Conservation (phyloP, 2,888 invertebrate genomes). For the Drosophila barbarae region DNA sequence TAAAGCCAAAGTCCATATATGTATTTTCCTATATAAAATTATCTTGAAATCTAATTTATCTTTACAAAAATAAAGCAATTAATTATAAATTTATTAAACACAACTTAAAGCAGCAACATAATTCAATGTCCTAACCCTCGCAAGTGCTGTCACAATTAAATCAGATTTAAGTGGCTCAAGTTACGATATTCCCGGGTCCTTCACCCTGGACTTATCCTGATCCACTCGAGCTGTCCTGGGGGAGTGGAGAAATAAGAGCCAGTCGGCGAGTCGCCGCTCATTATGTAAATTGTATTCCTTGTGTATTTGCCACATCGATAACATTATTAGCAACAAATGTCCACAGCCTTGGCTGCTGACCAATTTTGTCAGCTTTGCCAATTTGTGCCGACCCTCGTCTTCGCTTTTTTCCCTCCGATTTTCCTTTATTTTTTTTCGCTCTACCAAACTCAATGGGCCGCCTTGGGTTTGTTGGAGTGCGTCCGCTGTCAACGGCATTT, state of each 20-base stretch:
- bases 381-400: slow-evolving; percentile 65
- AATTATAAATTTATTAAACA: neutral
- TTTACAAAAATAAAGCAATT: too few relatives aligned
- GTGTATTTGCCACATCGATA: slow-evolving; percentile 64
- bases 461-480: slow-evolving; percentile 40
- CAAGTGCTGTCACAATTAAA: slow-evolving; percentile 3
- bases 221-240: slow-evolving; percentile 11
- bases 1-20: too few relatives aligned
- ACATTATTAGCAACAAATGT: slow-evolving; percentile 71
- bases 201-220: slow-evolving; percentile 10
- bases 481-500: slow-evolving; percentile 74
- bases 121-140: neutral
- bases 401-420: slow-evolving; percentile 15
- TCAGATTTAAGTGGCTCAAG: slow-evolving; percentile 11
- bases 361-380: slow-evolving; percentile 62
- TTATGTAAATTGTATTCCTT: slow-evolving; percentile 46
- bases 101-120: neutral
- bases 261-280: slow-evolving; percentile 14
- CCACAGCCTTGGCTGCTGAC: slow-evolving; percentile 34
- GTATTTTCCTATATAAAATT: too few relatives aligned
- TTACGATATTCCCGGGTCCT: neutral
- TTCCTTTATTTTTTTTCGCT: slow-evolving; percentile 9
- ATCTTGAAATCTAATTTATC: too few relatives aligned
- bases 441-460: slow-evolving; percentile 52
- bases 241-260: neutral